A percentile compares a stretch with the other conserved stretches of the same genome.
These are phyloP conservation scores for Dendroctonus ponderosae DNA, from an alignment of 1,140 invertebrate species.

Conservation along the genomic window DNA sequence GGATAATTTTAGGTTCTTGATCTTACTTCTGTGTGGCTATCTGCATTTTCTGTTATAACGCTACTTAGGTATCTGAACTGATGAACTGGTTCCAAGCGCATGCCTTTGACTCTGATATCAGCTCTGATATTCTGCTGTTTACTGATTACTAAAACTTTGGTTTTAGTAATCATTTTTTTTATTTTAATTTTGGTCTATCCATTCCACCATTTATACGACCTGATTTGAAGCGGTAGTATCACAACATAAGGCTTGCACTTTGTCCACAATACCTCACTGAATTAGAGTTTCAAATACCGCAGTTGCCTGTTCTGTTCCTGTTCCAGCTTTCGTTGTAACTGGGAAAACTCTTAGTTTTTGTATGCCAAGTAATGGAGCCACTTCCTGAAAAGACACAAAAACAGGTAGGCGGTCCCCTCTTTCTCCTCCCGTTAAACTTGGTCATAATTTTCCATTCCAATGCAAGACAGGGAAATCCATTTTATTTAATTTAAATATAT, in stretches of 20 bases:
- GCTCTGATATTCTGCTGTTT: too few species aligned
- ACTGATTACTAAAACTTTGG: too few species aligned
- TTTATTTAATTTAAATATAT: slow-evolving; percentile 5
- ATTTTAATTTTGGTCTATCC: too few species aligned
- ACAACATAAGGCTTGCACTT: slow-evolving; percentile 34
- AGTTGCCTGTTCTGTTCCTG: slow-evolving; percentile 30
- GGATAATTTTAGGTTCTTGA: too few species aligned
- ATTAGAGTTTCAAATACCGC: slow-evolving; percentile 26
- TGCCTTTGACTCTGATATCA: too few species aligned
- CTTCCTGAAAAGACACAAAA: slow-evolving; percentile 33
- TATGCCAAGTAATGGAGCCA: slow-evolving; percentile 37
- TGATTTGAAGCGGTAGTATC: slow-evolving; percentile 32
- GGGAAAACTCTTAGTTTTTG: slow-evolving; percentile 35
- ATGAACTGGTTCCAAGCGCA: too few species aligned
- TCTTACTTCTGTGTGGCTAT: too few species aligned
- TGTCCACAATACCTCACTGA: slow-evolving; percentile 33
- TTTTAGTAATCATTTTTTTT: too few species aligned
- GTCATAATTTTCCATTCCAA: slow-evolving; percentile 41
- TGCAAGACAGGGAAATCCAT: slow-evolving; percentile 29
- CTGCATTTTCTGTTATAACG: too few species aligned
- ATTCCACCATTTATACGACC: slow-evolving; percentile 35
- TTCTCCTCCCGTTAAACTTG: slow-evolving; percentile 30
- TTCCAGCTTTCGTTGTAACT: too few species aligned
- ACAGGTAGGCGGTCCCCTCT: slow-evolving; percentile 39
- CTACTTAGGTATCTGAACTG: too few species aligned